phyloP scores from a whole-genome alignment of 1,140 invertebrate genomes.

The Argopecten irradians region DNA sequence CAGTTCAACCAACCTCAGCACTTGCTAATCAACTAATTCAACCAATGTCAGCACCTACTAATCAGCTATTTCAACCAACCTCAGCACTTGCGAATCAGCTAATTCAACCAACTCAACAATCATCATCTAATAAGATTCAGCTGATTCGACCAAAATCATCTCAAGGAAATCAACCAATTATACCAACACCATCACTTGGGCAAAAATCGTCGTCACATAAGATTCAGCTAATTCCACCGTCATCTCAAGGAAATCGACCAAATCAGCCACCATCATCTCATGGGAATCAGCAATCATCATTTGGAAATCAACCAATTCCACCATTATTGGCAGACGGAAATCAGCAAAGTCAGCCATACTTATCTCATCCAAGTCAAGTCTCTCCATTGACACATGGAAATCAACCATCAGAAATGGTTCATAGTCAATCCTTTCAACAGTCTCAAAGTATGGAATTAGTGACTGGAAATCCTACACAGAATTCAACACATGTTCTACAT shows the following conservation, averaged over 20 bases:
- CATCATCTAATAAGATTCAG: neutral
- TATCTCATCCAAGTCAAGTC: neutral
- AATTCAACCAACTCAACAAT: neutral
- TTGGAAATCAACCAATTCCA: neutral
- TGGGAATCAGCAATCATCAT: neutral
- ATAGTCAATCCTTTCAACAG: neutral
- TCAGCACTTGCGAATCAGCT: neutral
- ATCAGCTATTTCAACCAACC: neutral
- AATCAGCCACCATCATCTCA: neutral
- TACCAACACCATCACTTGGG: neutral
- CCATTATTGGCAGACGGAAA: no score
- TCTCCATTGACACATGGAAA: neutral
- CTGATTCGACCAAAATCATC: neutral
- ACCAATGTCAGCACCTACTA: neutral
- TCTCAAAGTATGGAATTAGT: neutral
- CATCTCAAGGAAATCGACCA: neutral
- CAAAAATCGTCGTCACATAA: neutral
- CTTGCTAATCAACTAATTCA: neutral
- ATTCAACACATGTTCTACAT: neutral
- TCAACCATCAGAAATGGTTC: neutral
- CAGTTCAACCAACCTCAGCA: neutral
- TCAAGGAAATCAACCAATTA: neutral
- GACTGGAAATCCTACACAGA: neutral
- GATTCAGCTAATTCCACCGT: neutral
- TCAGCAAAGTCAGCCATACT: neutral